Percentiles rank a stretch among this genome's conserved stretches.
These are phyloP conservation scores for Girardinus metallicus DNA, from an alignment of 2,797 vertebrate genomes.

Conservation along the genomic window DNA sequence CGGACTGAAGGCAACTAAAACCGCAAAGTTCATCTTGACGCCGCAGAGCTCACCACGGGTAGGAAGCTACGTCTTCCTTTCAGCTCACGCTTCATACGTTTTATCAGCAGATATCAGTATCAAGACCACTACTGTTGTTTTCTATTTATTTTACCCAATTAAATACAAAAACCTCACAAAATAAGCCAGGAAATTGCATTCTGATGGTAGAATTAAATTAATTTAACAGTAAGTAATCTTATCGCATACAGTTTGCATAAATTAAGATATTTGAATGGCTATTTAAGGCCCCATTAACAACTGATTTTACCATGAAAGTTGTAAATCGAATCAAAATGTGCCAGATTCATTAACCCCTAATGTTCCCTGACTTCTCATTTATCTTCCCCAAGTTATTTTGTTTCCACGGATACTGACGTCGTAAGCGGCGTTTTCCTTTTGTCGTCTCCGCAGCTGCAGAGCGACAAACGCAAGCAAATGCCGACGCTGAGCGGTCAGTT, in stretches of 20 bases:
- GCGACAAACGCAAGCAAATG: slow-evolving; percentile 81
- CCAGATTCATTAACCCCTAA: background rate
- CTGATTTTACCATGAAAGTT: background rate
- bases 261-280: background rate
- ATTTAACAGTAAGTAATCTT: background rate
- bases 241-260: background rate
- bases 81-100: background rate
- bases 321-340: background rate
- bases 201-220: background rate
- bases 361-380: background rate
- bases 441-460: slow-evolving; percentile 46
- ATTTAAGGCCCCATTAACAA: background rate
- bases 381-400: background rate
- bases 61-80: slow-evolving; percentile 8
- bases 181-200: background rate
- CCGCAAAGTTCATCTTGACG: slow-evolving; percentile 70
- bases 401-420: no score
- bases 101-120: background rate
- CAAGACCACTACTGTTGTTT: background rate
- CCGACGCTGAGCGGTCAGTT: slow-evolving; percentile 91
- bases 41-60: slow-evolving; percentile 73
- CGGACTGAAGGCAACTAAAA: slow-evolving; percentile 38
- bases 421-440: background rate
- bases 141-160: background rate
- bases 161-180: background rate